phyloP scores from a whole-genome alignment of 1,140 invertebrate species.

The Drosophila sechellia region DNA sequence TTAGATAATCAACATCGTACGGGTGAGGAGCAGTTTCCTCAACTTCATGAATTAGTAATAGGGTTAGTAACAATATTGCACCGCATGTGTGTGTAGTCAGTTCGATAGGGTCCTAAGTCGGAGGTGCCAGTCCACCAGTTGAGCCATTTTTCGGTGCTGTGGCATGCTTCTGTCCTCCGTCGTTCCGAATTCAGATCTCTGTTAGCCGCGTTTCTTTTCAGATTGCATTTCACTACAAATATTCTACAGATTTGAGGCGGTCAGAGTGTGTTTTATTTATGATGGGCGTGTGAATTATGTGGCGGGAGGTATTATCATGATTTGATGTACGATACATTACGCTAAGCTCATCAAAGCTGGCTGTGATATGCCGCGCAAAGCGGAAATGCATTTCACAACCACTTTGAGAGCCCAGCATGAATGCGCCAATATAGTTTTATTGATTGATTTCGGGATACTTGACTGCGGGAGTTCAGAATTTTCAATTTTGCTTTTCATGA shows the following conservation, averaged over 20 bases:
- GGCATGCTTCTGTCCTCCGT: slow-evolving; percentile 5
- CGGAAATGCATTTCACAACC: slow-evolving; percentile 90
- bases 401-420: slow-evolving; percentile 87
- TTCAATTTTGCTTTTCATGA: slow-evolving; percentile 52
- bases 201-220: background rate
- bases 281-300: slow-evolving; percentile 15
- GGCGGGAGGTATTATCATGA: slow-evolving; percentile 28
- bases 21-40: slow-evolving; percentile 13
- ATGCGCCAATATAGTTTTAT: slow-evolving; percentile 61
- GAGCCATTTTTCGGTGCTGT: slow-evolving; percentile 1
- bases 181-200: slow-evolving; percentile 28
- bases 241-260: background rate
- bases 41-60: slow-evolving; percentile 11
- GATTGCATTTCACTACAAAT: slow-evolving; percentile 12
- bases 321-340: slow-evolving; percentile 77
- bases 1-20: slow-evolving; percentile 84
- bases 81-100: slow-evolving; percentile 2
- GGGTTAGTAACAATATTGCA: slow-evolving; percentile 2
- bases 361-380: slow-evolving; percentile 91
- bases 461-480: slow-evolving; percentile 27
- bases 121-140: background rate
- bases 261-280: slow-evolving; percentile 11
- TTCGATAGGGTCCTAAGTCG: background rate
- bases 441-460: slow-evolving; percentile 22
- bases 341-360: slow-evolving; percentile 95